phyloP scores from a whole-genome alignment of 2,888 invertebrate genomes.

The Oscheius myriophilus region DNA sequence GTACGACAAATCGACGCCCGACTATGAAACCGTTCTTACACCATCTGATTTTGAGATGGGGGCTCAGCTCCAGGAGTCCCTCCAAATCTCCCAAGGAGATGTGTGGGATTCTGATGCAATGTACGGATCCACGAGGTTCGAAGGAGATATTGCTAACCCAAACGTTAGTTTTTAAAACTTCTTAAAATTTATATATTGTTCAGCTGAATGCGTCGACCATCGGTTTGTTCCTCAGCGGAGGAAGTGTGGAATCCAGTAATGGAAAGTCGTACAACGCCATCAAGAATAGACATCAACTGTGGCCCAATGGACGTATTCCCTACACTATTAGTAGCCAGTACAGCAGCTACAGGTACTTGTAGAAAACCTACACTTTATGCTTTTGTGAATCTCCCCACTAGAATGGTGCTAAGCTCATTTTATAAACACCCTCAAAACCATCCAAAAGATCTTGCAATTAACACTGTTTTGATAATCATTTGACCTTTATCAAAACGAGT shows the following conservation, averaged over 20 bases:
- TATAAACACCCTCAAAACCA: too few species aligned
- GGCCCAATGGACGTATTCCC: constrained; percentile 67
- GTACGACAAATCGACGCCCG: constrained; percentile 50
- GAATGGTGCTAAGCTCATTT: too few species aligned
- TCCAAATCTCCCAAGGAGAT: constrained; percentile 47
- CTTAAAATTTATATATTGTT: constrained; percentile 21
- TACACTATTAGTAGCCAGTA: constrained; percentile 68
- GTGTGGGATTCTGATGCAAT: constrained; percentile 69
- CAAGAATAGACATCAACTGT: constrained; percentile 65
- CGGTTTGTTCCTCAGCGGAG: constrained; percentile 62
- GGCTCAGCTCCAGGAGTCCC: constrained; percentile 46
- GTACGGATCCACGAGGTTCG: constrained; percentile 66
- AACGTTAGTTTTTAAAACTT: constrained; percentile 46
- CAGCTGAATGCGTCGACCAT: constrained; percentile 66
- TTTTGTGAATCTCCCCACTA: too few species aligned
- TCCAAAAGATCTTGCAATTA: too few species aligned
- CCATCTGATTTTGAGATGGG: constrained; percentile 65
- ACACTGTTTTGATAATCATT: too few species aligned
- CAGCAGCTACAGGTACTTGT: constrained; percentile 65
- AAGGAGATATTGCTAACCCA: constrained; percentile 70
- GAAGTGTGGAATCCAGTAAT: constrained; percentile 34
- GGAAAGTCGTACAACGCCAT: constrained; percentile 66
- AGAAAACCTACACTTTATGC: too few species aligned
- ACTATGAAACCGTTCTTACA: constrained; percentile 67
- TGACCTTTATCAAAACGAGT: too few species aligned